Base-by-base conservation (phyloP, 2,113 vertebrate genomes). In the Scomber scombrus region DNA sequence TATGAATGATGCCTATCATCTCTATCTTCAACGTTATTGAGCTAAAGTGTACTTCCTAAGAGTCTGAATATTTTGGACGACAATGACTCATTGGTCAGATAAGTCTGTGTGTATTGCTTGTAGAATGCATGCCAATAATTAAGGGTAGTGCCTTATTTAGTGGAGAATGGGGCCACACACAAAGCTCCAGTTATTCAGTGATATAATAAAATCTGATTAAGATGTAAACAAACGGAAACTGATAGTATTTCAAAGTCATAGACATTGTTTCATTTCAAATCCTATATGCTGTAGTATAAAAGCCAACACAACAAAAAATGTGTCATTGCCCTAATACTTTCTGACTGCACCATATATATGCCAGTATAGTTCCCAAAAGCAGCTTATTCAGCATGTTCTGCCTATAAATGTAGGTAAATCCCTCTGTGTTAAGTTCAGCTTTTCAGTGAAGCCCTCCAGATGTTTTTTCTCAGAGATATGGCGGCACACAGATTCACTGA, bases 391-490 rank as follows among this genome's bases (percentile, higher is more conserved):
- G 23, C 63, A 62, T 63, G 43, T 75, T 29, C 71, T 29, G 14
- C 76, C 69, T 86, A 45, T 78, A 75, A 82, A 82, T 75, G 75
- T 78, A 81, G 69, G 47, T 75, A 78, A 87, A 86, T 72, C 66
- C 63, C 40, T 55, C 57, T 50, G 68, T 76, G 75, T 72, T 80
- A 58, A 64, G 64, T 82, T 60, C 14, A 68, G 80, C 72, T 70
- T 86, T 66, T 63, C 8, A 65, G 21, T 40, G 57, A 83, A 72
- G 64, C 77, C 65, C 58, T 85, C 57, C 77, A 80, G 78, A 84
- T 86, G 85, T 40, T 74, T 89, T 90, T 78, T 46, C 75, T 73
- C 62, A 65, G 31, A 85, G 71, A 84, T 87, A 82, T 40, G 43
- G 63, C 76, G 64, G 43, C 40, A 63, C 61, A 62, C 54, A 4